Conservation (phyloP, 2,888 invertebrate genomes). For the Microctonus brassicae region DNA sequence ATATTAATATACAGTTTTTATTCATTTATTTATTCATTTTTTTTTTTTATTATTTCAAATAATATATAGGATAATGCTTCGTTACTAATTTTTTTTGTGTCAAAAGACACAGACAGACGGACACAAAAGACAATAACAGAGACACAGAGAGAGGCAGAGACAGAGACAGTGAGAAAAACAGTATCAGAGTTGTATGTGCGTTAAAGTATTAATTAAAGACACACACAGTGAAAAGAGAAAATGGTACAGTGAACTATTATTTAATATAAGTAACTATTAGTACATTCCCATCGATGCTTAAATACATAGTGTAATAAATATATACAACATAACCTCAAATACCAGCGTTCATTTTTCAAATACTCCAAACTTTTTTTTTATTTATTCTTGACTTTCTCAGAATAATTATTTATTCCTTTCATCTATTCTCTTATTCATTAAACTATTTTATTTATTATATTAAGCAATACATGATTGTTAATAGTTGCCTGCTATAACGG, state of each 20-base stretch:
- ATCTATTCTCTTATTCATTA: too few relatives aligned
- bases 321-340: too few relatives aligned
- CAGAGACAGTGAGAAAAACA: slow-evolving; percentile 29
- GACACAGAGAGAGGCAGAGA: slow-evolving; percentile 41
- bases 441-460: too few relatives aligned
- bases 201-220: background rate
- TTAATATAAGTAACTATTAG: background rate
- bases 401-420: background rate
- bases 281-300: background rate
- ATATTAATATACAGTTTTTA: background rate
- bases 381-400: too few relatives aligned
- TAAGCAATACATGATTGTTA: too few relatives aligned
- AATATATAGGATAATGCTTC: background rate
- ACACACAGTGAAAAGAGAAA: background rate
- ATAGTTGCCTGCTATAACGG: too few relatives aligned
- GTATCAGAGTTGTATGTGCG: slow-evolving; percentile 7
- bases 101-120: slow-evolving; percentile 58
- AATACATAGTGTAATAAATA: background rate
- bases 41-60: background rate
- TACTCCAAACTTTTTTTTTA: too few relatives aligned
- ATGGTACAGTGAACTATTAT: background rate
- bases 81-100: background rate
- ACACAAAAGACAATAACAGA: slow-evolving; percentile 53
- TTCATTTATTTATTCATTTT: too few relatives aligned
- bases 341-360: too few relatives aligned